Evolutionary conservation across 2,113 vertebrate genomes (phyloP), one percentile per base, ranked within the genome.

Genomic region (Dunckerocampus dactyliophorus): DNA sequence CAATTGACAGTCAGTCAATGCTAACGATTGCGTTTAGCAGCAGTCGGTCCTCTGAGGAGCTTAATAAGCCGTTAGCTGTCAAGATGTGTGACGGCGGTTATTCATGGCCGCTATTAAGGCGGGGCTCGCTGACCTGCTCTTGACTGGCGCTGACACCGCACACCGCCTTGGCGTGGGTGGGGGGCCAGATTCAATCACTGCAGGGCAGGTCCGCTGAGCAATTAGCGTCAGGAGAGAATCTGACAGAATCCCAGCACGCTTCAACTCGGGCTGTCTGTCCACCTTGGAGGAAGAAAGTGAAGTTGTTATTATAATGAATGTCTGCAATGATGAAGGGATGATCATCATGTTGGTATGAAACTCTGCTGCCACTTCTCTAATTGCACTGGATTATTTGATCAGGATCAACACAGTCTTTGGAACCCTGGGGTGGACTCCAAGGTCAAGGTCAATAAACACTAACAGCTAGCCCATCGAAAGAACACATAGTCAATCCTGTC

Each of bases 181-280:
- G 21, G 57, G 80, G 80, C 84, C 84, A 74, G 54, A 79, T 56
- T 74, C 74, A 69, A 82, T 79, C 71, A 79, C 47, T 52, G 39
- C 49, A 11, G 48, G 76, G 76, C 76, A 69, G 71, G 20, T 85
- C 62, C 65, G 69, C 67, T 57, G 68, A 77, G 77, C 80, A 84
- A 85, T 86, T 82, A 79, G 61, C 59, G 69, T 34, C 62, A 70
- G 21, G 4, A 34, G 31, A 34, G 31, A 34, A 34, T 34, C 31
- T 34, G 31, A 34, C 31, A 34, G 37, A 66, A 72, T 57, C 49
- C 34, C 0, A 20, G 22, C 61, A 51, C 49, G 24, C 22, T 51
- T 22, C 49, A 24, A 15, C 21, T 3, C 12, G 21, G 20, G 20
- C 49, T 34, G 31, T 1, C 31, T 34, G 31, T 34, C 31, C 31